A percentile compares a stretch with the other conserved stretches of the same genome.
These are phyloP conservation scores for Mimumesa dahlbomi DNA, from an alignment of 2,888 invertebrate species.

Conservation along the genomic window DNA sequence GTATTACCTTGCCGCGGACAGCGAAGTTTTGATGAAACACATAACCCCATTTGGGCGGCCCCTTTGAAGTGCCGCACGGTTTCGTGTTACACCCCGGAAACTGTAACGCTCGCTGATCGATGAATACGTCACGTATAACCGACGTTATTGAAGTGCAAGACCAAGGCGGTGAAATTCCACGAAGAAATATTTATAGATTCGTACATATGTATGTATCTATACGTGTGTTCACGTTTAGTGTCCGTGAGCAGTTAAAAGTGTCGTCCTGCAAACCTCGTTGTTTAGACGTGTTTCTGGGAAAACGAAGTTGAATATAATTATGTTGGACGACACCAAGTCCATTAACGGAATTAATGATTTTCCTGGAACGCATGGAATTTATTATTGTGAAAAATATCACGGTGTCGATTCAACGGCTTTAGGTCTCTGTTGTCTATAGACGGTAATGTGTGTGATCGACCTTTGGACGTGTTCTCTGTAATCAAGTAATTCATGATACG, in stretches of 20 bases:
- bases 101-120: constrained; percentile 48
- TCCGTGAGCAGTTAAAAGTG: no score
- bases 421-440: constrained; percentile 42
- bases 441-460: constrained; percentile 18
- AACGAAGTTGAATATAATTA: no score
- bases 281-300: no score
- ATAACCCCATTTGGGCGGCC: constrained; percentile 43
- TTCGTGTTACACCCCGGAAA: constrained; percentile 17
- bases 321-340: no score
- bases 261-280: no score
- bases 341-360: constrained; percentile 30
- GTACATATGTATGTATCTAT: no score
- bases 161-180: background rate
- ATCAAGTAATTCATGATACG: constrained; percentile 22
- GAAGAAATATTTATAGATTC: no score
- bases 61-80: constrained; percentile 33
- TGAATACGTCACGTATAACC: constrained; percentile 37
- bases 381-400: no score
- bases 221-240: no score
- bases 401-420: no score
- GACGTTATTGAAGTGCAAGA: constrained; percentile 43
- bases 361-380: constrained; percentile 2
- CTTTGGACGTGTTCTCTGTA: constrained; percentile 17
- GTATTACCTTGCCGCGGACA: constrained; percentile 14
- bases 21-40: constrained; percentile 52